Conservation (phyloP, 37 sponge, comb jelly and placozoan species). For the Bolinopsis microptera region DNA sequence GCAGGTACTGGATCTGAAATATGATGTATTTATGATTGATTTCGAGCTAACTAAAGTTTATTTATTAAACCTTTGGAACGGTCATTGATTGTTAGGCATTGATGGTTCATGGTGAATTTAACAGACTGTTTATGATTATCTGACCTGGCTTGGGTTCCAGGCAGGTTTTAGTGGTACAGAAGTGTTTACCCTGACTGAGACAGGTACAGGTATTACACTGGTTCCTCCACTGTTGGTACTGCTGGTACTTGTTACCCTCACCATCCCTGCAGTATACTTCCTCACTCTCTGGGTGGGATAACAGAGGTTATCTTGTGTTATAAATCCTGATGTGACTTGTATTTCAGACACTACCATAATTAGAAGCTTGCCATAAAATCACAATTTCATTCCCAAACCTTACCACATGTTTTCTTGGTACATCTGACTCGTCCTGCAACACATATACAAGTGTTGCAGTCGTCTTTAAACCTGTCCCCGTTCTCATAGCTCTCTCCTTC, state of each 20-base stretch:
- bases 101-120: too few species aligned
- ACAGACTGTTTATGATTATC: too few species aligned
- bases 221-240: not conserved
- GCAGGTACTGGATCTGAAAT: not conserved
- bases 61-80: too few species aligned
- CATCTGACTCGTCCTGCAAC: not conserved
- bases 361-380: not conserved
- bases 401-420: not conserved
- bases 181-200: not conserved
- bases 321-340: too few species aligned
- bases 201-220: conserved; percentile 14
- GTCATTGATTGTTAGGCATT: too few species aligned
- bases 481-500: not conserved
- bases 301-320: too few species aligned
- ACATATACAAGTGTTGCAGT: not conserved
- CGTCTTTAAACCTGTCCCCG: not conserved
- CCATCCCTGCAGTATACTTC: not conserved
- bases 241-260: conserved; percentile 11
- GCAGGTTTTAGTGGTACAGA: not conserved
- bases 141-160: not conserved
- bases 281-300: not conserved
- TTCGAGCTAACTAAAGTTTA: too few species aligned
- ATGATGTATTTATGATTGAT: too few species aligned
- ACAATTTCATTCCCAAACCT: not conserved
- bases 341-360: not conserved